Percentiles rank a stretch among this genome's conserved stretches.
These are phyloP conservation scores for Anarsia innoxiella DNA, from an alignment of 2,888 invertebrate species.

Conservation along the genomic window DNA sequence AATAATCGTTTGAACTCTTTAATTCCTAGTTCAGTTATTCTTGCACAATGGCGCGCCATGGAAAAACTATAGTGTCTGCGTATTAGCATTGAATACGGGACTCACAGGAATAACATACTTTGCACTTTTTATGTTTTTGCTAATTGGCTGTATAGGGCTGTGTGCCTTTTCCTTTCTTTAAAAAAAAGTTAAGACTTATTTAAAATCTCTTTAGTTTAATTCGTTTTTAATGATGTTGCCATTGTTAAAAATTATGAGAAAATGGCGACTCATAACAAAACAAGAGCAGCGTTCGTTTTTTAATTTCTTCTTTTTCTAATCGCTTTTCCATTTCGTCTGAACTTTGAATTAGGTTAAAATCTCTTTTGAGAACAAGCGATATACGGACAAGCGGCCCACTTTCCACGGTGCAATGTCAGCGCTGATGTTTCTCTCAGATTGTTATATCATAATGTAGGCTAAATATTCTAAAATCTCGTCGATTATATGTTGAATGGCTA, in stretches of 20 bases:
- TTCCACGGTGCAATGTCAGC: slow-evolving; percentile 39
- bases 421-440: slow-evolving; percentile 31
- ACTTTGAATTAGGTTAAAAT: background rate
- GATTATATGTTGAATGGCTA: too few species aligned
- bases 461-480: too few species aligned
- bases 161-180: slow-evolving; percentile 8
- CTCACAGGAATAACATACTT: slow-evolving; percentile 12
- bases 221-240: too few species aligned
- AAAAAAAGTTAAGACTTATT: background rate
- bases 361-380: background rate
- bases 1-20: slow-evolving; percentile 10
- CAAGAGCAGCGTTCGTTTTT: too few species aligned
- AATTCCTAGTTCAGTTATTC: slow-evolving; percentile 15
- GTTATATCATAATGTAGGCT: slow-evolving; percentile 23
- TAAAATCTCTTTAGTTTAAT: too few species aligned
- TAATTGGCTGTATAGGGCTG: slow-evolving; percentile 17
- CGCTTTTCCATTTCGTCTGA: too few species aligned
- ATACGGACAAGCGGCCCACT: slow-evolving; percentile 32
- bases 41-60: background rate
- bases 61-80: slow-evolving; percentile 5
- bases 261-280: too few species aligned
- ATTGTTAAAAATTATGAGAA: too few species aligned
- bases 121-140: slow-evolving; percentile 19
- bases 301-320: too few species aligned
- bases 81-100: slow-evolving; percentile 24